Conservation (phyloP, 2,888 invertebrate species). For the Amblyteles armatorius region DNA sequence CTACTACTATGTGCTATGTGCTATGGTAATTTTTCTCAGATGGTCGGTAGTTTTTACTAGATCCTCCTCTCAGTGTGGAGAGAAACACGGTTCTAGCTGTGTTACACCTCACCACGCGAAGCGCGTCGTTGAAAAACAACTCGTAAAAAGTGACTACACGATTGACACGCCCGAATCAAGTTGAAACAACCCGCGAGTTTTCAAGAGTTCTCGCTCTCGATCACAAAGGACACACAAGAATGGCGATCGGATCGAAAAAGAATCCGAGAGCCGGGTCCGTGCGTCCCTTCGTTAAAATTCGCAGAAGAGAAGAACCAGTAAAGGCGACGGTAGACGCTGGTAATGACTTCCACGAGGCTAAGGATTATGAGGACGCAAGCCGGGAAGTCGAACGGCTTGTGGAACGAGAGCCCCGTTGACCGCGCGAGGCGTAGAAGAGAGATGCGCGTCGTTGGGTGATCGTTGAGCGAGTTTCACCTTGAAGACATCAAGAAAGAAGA, state of each 20-base stretch:
- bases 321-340: conserved; percentile 5
- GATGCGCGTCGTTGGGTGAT: conserved; percentile 26
- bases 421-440: conserved; percentile 19
- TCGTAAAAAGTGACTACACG: too few relatives aligned
- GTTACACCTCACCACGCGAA: too few relatives aligned
- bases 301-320: conserved; percentile 25
- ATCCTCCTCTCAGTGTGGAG: too few relatives aligned
- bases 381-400: conserved; percentile 28
- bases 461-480: conserved; percentile 58
- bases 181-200: too few relatives aligned
- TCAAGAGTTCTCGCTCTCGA: background rate
- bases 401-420: conserved; percentile 28
- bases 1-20: too few relatives aligned
- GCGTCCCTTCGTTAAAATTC: conserved; percentile 18
- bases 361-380: conserved; percentile 38
- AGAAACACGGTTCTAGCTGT: too few relatives aligned
- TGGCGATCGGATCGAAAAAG: background rate
- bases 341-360: conserved; percentile 21
- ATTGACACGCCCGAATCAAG: too few relatives aligned
- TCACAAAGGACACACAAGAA: conserved; percentile 2
- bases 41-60: too few relatives aligned
- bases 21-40: too few relatives aligned
- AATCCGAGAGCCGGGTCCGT: background rate
- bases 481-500: conserved; percentile 51
- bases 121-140: too few relatives aligned